Evolutionary conservation across 2,797 vertebrate species (phyloP).

Genomic region (Mormyrops boulengeri): DNA sequence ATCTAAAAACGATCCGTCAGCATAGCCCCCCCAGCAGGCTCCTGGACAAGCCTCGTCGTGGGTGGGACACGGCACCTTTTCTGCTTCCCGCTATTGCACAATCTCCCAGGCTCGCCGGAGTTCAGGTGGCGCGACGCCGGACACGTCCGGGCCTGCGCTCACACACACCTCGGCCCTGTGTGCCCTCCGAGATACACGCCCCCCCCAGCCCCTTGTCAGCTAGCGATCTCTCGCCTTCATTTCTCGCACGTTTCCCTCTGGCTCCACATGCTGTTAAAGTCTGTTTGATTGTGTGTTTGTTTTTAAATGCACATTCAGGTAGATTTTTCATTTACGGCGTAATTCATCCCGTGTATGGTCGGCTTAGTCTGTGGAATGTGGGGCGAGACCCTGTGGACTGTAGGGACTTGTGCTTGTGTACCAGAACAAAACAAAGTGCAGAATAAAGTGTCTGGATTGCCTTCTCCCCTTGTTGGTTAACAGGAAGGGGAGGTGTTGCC

Average conservation of each 20-base stretch:
- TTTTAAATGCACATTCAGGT: neutral
- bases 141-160: conserved; percentile 8
- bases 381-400: neutral
- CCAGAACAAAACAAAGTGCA: neutral
- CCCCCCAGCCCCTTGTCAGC: neutral
- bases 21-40: neutral
- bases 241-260: neutral
- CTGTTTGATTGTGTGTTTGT: neutral
- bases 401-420: neutral
- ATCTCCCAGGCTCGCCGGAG: neutral
- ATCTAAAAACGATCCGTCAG: neutral
- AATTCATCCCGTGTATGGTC: neutral
- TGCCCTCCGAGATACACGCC: neutral
- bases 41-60: neutral
- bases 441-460: neutral
- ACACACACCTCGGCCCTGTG: neutral
- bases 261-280: neutral
- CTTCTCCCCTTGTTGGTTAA: neutral
- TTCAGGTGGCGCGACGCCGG: neutral
- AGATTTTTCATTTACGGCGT: neutral
- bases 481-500: neutral
- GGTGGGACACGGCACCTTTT: neutral
- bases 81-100: neutral
- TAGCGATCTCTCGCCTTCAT: neutral
- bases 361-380: neutral